Base-by-base conservation (phyloP, 1,140 invertebrate genomes). In the Drosophila bocki region DNA sequence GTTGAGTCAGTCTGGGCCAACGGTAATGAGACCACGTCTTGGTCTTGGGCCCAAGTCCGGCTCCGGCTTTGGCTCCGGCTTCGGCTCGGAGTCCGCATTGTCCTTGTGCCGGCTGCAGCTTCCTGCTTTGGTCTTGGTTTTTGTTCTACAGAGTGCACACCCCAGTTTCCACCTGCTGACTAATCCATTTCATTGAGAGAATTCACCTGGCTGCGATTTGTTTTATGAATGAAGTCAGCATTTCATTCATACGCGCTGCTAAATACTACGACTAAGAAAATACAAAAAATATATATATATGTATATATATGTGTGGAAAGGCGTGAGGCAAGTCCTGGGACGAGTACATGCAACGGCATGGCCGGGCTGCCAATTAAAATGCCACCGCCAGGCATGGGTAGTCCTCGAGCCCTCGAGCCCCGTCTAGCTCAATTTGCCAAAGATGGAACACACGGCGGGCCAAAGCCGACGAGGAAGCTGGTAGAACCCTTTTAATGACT, bases 151-250 rank as follows among this genome's bases (percentile, higher is more conserved):
- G 63, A 48, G 54, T 47, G 17, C 72, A 58, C 3, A 7, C 35
- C 9, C 7, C 26, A 7, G 19, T 44, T 65, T 65, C 72, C 61
- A 65, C 53, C 72, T 88, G 84, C 84, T 83, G 84, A 88, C 84
- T 88, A 88, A 88, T 88, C 85, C 84, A 78, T 88, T 88, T 88
- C 84, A 88, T 88, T 88, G 85, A 88, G 77, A 69, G 79, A 42
- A 74, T 68, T 50, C 45, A 59, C 64, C 58, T 56, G 54, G 42
- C 84, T 80, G 80, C 68, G 80, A 80, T 88, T 88, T 84, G 74
- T 80, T 88, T 88, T 84, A 88, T 88, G 84, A 88, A 88, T 88
- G 84, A 88, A 88, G 68, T 78, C 85, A 67, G 64, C 80, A 75
- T 69, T 88, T 88, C 84, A 88, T 88, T 88, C 84, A 87, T 83